A percentile compares a stretch with the other conserved stretches of the same genome.
phyloP scores from a whole-genome alignment of 2,113 vertebrate species.

The Caranx melampygus region DNA sequence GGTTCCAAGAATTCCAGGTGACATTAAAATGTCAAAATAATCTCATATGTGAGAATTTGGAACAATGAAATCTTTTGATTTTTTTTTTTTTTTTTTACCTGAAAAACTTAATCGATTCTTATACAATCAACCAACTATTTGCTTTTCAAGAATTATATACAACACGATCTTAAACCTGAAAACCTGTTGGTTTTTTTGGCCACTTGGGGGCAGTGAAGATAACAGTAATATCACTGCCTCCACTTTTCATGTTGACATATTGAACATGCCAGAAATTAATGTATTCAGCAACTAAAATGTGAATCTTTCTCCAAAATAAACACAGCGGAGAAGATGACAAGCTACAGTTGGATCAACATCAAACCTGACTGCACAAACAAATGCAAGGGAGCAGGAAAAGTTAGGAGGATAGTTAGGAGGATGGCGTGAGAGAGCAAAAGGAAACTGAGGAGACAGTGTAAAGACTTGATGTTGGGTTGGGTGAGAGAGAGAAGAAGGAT shows the following conservation, averaged over 20 bases:
- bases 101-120: no score
- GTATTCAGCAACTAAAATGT: not conserved
- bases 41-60: not conserved
- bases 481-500: conserved; percentile 44
- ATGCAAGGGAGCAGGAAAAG: conserved; percentile 9
- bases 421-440: conserved; percentile 56
- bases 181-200: no score
- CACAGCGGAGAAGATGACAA: conserved; percentile 20
- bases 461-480: conserved; percentile 41
- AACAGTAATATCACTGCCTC: not conserved
- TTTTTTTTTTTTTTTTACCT: no score
- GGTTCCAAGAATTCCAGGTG: not conserved
- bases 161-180: no score
- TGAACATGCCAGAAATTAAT: not conserved
- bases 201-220: not conserved
- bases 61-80: no score
- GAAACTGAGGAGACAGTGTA: conserved; percentile 70
- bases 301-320: conserved; percentile 3
- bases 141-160: not conserved
- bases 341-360: conserved; percentile 25
- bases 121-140: not conserved
- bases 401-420: not conserved
- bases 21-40: not conserved
- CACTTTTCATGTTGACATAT: no score
- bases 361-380: conserved; percentile 32